These are phyloP conservation scores for Anthoscopus minutus DNA, from an alignment of 2,113 vertebrate species.

Conservation along the genomic window DNA sequence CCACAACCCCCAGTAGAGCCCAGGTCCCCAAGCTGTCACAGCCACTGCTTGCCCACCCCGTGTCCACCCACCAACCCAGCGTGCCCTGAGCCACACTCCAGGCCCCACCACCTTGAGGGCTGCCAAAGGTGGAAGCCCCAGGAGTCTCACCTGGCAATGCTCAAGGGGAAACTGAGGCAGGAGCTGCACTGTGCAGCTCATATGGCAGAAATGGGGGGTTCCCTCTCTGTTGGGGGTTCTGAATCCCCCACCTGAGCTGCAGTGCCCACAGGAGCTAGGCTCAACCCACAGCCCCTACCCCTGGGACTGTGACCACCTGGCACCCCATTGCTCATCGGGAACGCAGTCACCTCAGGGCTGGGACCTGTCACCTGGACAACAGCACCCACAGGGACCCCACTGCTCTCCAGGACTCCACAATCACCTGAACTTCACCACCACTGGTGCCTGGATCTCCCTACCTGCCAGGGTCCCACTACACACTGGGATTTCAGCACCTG, in stretches of 20 bases:
- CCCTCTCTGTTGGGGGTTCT: neutral
- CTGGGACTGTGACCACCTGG: neutral
- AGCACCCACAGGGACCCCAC: neutral
- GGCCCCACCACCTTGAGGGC: fast-evolving
- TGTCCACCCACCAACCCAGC: neutral
- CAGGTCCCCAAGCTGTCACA: neutral
- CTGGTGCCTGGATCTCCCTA: neutral
- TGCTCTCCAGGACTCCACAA: neutral
- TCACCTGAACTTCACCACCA: too few species aligned
- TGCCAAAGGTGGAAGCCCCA: too few species aligned
- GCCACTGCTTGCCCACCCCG: neutral
- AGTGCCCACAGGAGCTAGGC: neutral
- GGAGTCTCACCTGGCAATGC: neutral
- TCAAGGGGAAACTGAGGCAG: neutral
- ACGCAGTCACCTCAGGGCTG: neutral
- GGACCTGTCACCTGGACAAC: neutral
- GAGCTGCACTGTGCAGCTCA: neutral
- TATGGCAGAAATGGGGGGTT: neutral
- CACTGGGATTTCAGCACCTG: neutral
- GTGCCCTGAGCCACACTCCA: neutral
- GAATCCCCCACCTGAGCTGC: neutral
- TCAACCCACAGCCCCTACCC: too few species aligned
- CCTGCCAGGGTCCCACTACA: neutral
- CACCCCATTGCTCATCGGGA: neutral
- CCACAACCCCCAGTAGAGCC: fast-evolving